A percentile compares a stretch with the other conserved stretches of the same genome.
These are phyloP conservation scores for Rhea americana DNA, from an alignment of 2,113 vertebrate species.

Conservation along the genomic window DNA sequence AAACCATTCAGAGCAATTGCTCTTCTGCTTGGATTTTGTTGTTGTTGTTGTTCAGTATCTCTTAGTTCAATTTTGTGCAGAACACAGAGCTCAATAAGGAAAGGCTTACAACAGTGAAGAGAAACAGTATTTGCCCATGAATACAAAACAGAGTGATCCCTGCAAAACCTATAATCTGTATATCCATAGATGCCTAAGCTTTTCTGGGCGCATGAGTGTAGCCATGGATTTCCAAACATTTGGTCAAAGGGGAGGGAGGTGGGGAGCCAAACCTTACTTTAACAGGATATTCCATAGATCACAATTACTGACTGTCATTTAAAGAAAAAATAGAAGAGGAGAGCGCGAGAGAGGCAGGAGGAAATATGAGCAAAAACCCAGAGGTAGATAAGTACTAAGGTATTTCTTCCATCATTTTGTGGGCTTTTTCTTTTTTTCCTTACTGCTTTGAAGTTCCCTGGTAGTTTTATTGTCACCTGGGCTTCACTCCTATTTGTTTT, in stretches of 20 bases:
- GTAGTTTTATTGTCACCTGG: neutral
- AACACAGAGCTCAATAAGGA: neutral
- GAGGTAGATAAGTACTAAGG: neutral
- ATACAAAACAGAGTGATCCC: neutral
- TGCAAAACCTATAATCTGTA: neutral
- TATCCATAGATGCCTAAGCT: neutral
- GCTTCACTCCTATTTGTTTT: neutral
- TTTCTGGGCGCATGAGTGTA: neutral
- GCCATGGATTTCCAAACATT: neutral
- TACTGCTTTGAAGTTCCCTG: neutral
- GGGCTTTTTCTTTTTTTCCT: neutral
- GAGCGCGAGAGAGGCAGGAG: neutral
- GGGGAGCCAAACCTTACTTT: neutral
- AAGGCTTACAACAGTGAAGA: neutral
- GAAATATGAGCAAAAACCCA: neutral
- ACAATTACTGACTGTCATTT: neutral
- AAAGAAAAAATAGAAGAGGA: neutral
- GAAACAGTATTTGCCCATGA: neutral
- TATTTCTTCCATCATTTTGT: neutral
- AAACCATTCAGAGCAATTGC: neutral
- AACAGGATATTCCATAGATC: neutral
- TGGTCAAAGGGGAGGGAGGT: neutral
- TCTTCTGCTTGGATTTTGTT: neutral
- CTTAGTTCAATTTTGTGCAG: neutral
- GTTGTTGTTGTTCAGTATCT: neutral